These are phyloP conservation scores for Dipodomys stephensi DNA, from an alignment of 2,113 vertebrate species.

Conservation along the genomic window DNA sequence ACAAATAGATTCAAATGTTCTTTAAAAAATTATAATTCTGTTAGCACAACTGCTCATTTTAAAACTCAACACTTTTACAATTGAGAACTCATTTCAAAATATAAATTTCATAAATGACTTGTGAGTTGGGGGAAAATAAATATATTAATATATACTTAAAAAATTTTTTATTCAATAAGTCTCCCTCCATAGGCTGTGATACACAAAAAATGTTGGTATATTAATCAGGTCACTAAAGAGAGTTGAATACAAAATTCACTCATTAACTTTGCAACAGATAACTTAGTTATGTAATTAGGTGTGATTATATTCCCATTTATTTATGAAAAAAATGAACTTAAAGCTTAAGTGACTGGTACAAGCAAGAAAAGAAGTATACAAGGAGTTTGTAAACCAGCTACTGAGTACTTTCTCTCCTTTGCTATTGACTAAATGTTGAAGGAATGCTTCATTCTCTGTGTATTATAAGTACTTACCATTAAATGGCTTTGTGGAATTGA, in stretches of 20 bases:
- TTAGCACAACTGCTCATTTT: conserved; percentile 68
- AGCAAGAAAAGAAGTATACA: conserved; percentile 63
- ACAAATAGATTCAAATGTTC: no score
- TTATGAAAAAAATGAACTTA: conserved; percentile 76
- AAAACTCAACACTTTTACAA: conserved; percentile 47
- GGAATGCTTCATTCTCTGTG: conserved; percentile 39
- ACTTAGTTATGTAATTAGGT: conserved; percentile 80
- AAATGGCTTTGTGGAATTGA: conserved; percentile 52
- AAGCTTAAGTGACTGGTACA: conserved; percentile 69
- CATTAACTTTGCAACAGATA: conserved; percentile 79
- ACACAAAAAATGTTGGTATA: conserved; percentile 64
- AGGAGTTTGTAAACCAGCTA: conserved; percentile 72
- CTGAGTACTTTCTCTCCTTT: conserved; percentile 56
- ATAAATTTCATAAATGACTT: conserved; percentile 63
- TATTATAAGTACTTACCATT: conserved; percentile 59
- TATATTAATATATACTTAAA: neutral
- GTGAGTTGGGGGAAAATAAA: neutral
- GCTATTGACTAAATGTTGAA: conserved; percentile 34
- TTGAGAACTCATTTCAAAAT: conserved; percentile 48
- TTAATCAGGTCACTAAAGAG: conserved; percentile 69
- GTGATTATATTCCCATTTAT: conserved; percentile 82
- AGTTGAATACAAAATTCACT: conserved; percentile 74
- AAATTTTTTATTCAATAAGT: conserved; percentile 67
- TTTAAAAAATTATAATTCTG: conserved; percentile 64
- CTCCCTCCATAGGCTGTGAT: neutral